Percentiles rank a stretch among this genome's conserved stretches.
Conservation (phyloP, 2,797 vertebrate species). For the Linurgus olivaceus region DNA sequence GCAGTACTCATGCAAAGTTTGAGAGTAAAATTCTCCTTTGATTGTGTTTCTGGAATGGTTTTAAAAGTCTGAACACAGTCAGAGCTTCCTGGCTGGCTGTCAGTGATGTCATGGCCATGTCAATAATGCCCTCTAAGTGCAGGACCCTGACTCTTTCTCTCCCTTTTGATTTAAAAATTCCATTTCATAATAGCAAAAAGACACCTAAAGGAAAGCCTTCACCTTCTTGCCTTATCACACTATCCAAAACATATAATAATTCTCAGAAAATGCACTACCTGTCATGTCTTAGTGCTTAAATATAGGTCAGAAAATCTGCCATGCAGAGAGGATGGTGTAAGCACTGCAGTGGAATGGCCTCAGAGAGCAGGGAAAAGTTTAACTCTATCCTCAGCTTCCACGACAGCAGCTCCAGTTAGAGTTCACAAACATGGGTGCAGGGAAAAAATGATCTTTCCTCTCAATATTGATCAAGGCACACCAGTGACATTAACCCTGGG, state of each 20-base stretch:
- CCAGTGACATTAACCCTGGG: not conserved
- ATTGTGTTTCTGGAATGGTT: not conserved
- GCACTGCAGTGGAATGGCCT: not conserved
- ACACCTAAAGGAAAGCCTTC: constrained; percentile 13
- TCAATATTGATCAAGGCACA: not conserved
- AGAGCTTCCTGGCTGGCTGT: constrained; percentile 5
- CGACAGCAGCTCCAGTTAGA: not conserved
- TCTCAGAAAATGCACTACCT: constrained; percentile 49
- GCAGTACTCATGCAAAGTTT: not conserved
- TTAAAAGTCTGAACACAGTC: constrained; percentile 12
- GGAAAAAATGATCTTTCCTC: not conserved
- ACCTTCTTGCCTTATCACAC: constrained; percentile 3
- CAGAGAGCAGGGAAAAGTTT: not conserved
- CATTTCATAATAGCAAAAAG: constrained; percentile 34
- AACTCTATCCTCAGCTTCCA: not conserved
- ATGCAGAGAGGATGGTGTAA: not conserved
- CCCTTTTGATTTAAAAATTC: constrained; percentile 50
- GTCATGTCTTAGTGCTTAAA: constrained; percentile 63
- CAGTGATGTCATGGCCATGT: not conserved
- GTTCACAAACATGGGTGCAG: not conserved
- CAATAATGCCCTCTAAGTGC: constrained; percentile 26
- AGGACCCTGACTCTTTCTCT: not conserved
- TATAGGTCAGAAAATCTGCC: constrained; percentile 37
- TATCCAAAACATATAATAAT: constrained; percentile 50
- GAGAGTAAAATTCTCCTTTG: not conserved